These are phyloP conservation scores for Neodiprion fabricii DNA, from an alignment of 1,140 invertebrate genomes.

Conservation along the genomic window DNA sequence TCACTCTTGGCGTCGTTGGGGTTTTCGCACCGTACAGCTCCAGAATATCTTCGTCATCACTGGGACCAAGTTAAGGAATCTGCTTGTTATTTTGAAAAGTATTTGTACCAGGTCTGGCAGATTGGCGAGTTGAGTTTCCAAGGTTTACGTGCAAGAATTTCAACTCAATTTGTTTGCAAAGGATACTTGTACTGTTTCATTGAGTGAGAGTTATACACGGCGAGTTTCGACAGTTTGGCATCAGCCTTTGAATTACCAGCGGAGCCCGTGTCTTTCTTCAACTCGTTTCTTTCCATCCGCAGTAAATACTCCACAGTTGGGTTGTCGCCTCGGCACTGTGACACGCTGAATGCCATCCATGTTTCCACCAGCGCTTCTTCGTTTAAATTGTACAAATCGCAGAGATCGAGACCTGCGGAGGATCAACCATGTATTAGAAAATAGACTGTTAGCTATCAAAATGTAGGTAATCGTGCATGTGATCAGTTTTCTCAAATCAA, in stretches of 20 bases:
- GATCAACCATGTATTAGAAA: neutral
- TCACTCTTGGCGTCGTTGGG: constrained; percentile 34
- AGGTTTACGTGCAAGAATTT: too few relatives aligned
- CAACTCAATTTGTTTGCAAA: neutral
- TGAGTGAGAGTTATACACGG: constrained; percentile 18
- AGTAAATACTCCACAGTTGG: constrained; percentile 46
- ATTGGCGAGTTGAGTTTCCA: too few relatives aligned
- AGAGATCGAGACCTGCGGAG: constrained; percentile 53
- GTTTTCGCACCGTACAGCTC: constrained; percentile 43
- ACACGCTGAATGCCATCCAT: constrained; percentile 53
- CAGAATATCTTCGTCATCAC: constrained; percentile 45
- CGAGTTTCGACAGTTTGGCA: constrained; percentile 21
- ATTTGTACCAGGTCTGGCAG: too few relatives aligned
- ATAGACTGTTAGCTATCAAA: neutral
- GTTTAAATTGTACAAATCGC: constrained; percentile 41
- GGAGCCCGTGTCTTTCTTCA: constrained; percentile 24
- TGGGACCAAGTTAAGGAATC: constrained; percentile 24
- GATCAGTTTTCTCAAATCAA: constrained; percentile 12
- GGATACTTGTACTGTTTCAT: constrained; percentile 18
- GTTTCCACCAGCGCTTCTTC: constrained; percentile 54
- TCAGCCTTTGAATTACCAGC: neutral
- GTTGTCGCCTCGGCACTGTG: constrained; percentile 38
- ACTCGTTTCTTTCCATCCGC: constrained; percentile 42
- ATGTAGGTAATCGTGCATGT: neutral
- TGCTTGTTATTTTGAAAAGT: too few relatives aligned